Percentiles rank a stretch among this genome's conserved stretches.
phyloP scores from a whole-genome alignment of 2,797 vertebrate genomes.

The Sebastiscus tertius region DNA sequence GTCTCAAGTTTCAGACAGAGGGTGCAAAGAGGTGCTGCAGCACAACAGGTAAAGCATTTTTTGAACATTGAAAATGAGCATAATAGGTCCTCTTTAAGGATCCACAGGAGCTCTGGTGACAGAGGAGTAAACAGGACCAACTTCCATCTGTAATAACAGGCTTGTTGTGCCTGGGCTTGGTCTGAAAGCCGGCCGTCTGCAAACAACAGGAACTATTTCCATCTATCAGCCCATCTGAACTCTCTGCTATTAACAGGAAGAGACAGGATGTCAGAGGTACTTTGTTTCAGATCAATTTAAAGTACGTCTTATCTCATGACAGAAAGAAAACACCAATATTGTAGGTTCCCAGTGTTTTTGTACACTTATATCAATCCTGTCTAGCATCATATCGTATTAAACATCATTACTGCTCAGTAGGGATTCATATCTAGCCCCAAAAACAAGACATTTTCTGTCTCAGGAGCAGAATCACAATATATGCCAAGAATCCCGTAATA shows the following conservation, averaged over 20 bases:
- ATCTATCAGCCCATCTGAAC: neutral
- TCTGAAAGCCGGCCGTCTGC: neutral
- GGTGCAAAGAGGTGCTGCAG: too few species aligned
- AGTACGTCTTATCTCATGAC: neutral
- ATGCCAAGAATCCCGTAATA: neutral
- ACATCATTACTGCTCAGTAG: neutral
- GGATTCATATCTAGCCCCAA: too few species aligned
- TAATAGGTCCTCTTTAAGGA: neutral
- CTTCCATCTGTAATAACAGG: neutral
- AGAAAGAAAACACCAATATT: neutral
- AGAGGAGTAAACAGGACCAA: too few species aligned
- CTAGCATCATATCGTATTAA: neutral
- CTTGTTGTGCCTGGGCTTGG: neutral
- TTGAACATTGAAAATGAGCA: too few species aligned
- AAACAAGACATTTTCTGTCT: neutral
- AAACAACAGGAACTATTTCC: conserved; percentile 13
- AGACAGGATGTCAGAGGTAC: neutral
- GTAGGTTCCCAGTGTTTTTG: neutral
- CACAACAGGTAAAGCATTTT: too few species aligned
- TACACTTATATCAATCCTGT: neutral
- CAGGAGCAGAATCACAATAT: neutral
- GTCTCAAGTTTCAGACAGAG: too few species aligned
- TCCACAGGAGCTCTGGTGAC: neutral
- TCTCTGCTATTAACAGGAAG: neutral
- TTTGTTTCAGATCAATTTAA: neutral